These are phyloP conservation scores for Nibea albiflora DNA, from an alignment of 2,113 vertebrate species.

Conservation along the genomic window DNA sequence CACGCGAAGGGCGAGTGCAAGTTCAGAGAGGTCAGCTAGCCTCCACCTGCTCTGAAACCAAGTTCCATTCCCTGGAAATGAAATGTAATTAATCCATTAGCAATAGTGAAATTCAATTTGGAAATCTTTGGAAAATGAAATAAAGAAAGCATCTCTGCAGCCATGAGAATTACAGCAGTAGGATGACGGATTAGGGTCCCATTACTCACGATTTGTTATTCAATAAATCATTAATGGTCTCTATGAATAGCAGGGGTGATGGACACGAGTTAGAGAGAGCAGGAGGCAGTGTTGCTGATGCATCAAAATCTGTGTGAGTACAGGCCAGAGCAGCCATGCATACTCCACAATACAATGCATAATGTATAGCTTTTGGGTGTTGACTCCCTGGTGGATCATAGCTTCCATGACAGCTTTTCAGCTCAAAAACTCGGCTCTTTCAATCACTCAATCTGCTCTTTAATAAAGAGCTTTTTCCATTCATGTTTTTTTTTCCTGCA, in stretches of 20 bases:
- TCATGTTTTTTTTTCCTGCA: background rate
- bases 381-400: constrained; percentile 44
- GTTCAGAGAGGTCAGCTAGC: constrained; percentile 35
- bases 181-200: constrained; percentile 79
- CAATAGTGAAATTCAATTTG: constrained; percentile 75
- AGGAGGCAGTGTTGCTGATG: constrained; percentile 73
- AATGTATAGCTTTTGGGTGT: constrained; percentile 61
- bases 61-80: constrained; percentile 40
- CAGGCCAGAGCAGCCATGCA: constrained; percentile 38
- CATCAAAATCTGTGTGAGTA: constrained; percentile 66
- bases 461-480: constrained; percentile 19
- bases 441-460: constrained; percentile 15
- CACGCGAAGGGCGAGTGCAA: background rate
- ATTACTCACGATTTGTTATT: constrained; percentile 85
- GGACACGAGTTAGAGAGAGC: constrained; percentile 69
- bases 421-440: constrained; percentile 16
- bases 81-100: constrained; percentile 71
- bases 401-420: constrained; percentile 45
- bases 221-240: constrained; percentile 86
- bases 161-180: constrained; percentile 53
- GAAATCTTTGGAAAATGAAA: constrained; percentile 72
- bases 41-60: constrained; percentile 6
- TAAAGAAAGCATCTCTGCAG: constrained; percentile 63
- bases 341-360: constrained; percentile 61
- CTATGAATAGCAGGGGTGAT: constrained; percentile 82